Evolutionary conservation across 2,888 invertebrate genomes (phyloP).

Genomic region (Acrobasis suavella): DNA sequence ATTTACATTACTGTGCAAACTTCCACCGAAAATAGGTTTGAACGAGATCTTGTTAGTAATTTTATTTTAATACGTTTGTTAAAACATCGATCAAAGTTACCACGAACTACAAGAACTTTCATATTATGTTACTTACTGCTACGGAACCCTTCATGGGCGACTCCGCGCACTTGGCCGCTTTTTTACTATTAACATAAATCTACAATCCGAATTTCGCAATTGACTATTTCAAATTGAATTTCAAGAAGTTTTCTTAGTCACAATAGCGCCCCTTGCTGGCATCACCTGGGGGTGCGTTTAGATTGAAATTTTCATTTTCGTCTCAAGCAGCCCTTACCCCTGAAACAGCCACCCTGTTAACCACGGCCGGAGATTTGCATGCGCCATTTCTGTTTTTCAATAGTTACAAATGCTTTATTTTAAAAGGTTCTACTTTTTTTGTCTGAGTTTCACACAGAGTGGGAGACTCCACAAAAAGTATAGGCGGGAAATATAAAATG

Average conservation of each 20-base stretch:
- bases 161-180: too few species aligned
- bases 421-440: conserved; percentile 22
- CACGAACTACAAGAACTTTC: too few species aligned
- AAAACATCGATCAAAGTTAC: too few species aligned
- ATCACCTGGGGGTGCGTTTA: conserved; percentile 72
- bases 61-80: too few species aligned
- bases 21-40: too few species aligned
- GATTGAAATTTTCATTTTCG: conserved; percentile 78
- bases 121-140: too few species aligned
- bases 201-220: conserved; percentile 20
- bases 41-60: too few species aligned
- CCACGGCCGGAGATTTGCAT: conserved; percentile 62
- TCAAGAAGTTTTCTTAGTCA: conserved; percentile 43
- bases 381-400: conserved; percentile 55
- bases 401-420: conserved; percentile 27
- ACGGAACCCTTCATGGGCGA: too few species aligned
- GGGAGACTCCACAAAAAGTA: too few species aligned
- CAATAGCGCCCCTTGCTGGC: conserved; percentile 44
- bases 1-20: too few species aligned
- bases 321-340: conserved; percentile 53
- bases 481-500: too few species aligned
- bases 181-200: conserved; percentile 22
- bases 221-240: conserved; percentile 46
- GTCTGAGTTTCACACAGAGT: background rate
- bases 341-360: conserved; percentile 47